Conservation (phyloP, 2,797 vertebrate species). For the Odontamblyopus rebecca region DNA sequence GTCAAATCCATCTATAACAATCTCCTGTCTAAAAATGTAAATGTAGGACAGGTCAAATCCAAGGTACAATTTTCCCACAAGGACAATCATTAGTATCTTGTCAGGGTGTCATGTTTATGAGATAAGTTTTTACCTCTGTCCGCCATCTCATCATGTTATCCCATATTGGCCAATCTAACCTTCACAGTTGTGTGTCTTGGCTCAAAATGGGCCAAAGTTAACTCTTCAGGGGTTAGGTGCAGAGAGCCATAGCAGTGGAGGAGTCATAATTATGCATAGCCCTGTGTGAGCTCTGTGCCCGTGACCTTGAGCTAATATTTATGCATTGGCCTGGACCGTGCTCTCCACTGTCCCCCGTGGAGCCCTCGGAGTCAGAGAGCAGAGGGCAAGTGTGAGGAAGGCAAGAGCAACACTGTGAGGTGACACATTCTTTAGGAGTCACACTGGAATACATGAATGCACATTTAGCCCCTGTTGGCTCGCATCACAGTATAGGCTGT, state of each 20-base stretch:
- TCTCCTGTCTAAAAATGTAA: too few species aligned
- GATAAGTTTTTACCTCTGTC: not conserved
- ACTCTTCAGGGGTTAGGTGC: conserved; percentile 36
- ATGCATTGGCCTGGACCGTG: conserved; percentile 53
- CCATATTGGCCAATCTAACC: conserved; percentile 1
- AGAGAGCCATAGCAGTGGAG: conserved; percentile 35
- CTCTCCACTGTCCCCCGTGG: conserved; percentile 48
- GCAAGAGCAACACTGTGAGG: conserved; percentile 17
- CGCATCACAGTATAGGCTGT: not conserved
- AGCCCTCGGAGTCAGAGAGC: conserved; percentile 56
- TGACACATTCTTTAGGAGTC: conserved; percentile 28
- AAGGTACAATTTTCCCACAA: too few species aligned
- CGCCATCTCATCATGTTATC: not conserved
- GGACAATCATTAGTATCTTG: too few species aligned
- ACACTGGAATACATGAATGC: conserved; percentile 5
- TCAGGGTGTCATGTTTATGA: not conserved
- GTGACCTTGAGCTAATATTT: conserved; percentile 77
- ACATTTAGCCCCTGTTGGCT: conserved; percentile 21
- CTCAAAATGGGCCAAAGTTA: conserved; percentile 19
- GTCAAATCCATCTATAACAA: too few species aligned
- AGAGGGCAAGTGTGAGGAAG: conserved; percentile 28
- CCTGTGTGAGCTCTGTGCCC: conserved; percentile 53
- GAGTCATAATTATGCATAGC: conserved; percentile 67
- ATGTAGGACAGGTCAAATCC: too few species aligned
- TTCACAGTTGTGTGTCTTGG: conserved; percentile 10